These are phyloP conservation scores for Ichneumoninae sp. DNA, from an alignment of 2,888 invertebrate genomes.

Conservation along the genomic window DNA sequence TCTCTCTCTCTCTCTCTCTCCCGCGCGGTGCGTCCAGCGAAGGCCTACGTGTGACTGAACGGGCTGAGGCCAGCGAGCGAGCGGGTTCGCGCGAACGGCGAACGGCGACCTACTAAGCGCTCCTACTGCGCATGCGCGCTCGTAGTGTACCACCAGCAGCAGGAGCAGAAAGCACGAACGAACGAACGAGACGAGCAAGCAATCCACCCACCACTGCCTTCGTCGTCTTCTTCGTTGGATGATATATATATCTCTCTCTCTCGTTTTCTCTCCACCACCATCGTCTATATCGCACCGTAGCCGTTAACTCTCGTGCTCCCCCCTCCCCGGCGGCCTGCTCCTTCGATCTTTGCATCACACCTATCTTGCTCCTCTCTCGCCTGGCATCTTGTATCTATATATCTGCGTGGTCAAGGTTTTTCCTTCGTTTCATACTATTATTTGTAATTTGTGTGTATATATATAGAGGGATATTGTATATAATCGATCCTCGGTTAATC, in stretches of 20 bases:
- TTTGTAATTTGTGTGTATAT: neutral
- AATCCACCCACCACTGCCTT: slow-evolving; percentile 66
- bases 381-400: neutral
- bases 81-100: slow-evolving; percentile 70
- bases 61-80: slow-evolving; percentile 65
- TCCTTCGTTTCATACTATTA: neutral
- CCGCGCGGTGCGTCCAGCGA: slow-evolving; percentile 64
- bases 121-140: slow-evolving; percentile 69
- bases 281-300: slow-evolving; percentile 23
- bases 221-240: slow-evolving; percentile 49
- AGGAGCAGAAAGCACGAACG: slow-evolving; percentile 53
- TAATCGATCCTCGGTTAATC: slow-evolving; percentile 8
- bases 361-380: slow-evolving; percentile 23
- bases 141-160: slow-evolving; percentile 35
- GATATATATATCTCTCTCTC: slow-evolving; percentile 7
- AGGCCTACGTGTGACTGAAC: slow-evolving; percentile 73
- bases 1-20: neutral
- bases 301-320: slow-evolving; percentile 37
- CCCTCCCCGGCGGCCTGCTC: slow-evolving; percentile 15
- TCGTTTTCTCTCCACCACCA: slow-evolving; percentile 13
- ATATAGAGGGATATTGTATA: neutral
- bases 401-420: slow-evolving; percentile 11
- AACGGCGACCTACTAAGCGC: slow-evolving; percentile 76
- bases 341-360: slow-evolving; percentile 19
- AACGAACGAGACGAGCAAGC: slow-evolving; percentile 70